A percentile compares a stretch with the other conserved stretches of the same genome.
These are phyloP conservation scores for Lasiurus borealis DNA, from an alignment of 2,113 vertebrate genomes.

Conservation along the genomic window DNA sequence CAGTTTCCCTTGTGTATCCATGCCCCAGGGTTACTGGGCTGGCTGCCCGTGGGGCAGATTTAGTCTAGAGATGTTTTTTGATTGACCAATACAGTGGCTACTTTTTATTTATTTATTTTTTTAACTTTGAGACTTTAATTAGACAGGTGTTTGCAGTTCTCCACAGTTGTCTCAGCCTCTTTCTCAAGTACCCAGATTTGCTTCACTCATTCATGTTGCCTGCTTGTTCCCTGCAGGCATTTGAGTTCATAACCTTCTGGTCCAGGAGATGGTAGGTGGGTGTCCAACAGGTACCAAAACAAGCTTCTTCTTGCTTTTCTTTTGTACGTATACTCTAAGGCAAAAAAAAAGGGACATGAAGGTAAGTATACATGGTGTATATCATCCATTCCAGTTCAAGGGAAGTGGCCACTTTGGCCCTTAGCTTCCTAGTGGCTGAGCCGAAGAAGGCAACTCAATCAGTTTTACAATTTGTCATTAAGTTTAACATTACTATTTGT, in stretches of 20 bases:
- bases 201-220: too few relatives aligned
- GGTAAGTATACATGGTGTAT: rapidly evolving
- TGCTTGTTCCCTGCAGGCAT: background rate
- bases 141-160: background rate
- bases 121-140: background rate
- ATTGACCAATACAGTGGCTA: background rate
- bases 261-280: background rate
- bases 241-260: background rate
- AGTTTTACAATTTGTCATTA: background rate
- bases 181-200: background rate
- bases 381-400: background rate
- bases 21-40: too few relatives aligned
- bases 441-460: background rate
- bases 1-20: background rate
- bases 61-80: background rate
- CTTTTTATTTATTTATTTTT: background rate
- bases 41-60: background rate
- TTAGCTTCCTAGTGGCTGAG: background rate
- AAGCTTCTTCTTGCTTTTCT: background rate
- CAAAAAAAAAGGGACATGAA: background rate
- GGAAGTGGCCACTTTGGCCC: background rate
- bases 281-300: background rate
- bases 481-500: slow-evolving; percentile 12
- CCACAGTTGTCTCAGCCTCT: background rate
- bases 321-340: background rate